Evolutionary conservation across 2,113 vertebrate genomes (phyloP).

Genomic region (Pterocles orientalis): DNA sequence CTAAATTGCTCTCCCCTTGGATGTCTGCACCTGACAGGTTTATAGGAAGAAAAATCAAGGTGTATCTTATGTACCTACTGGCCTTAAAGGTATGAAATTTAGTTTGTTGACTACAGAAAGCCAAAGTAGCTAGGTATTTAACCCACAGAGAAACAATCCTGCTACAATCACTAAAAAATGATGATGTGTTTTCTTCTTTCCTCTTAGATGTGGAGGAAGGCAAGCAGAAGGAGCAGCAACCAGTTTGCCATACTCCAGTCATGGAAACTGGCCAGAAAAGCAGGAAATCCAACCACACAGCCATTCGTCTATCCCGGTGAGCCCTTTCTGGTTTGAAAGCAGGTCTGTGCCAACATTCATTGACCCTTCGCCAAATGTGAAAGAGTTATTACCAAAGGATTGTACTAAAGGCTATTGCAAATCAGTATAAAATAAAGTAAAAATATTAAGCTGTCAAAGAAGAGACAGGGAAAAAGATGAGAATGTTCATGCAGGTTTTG

Average conservation of each 20-base stretch:
- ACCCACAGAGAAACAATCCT: background rate
- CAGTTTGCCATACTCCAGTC: background rate
- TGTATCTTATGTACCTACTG: background rate
- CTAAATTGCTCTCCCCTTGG: background rate
- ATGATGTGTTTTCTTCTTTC: background rate
- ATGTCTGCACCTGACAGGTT: background rate
- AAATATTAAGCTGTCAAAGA: background rate
- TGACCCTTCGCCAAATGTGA: background rate
- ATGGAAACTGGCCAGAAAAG: background rate
- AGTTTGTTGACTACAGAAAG: background rate
- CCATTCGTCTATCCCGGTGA: background rate
- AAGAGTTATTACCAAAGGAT: background rate
- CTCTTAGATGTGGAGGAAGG: background rate
- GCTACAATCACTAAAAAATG: background rate
- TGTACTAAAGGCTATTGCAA: background rate
- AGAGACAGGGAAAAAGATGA: background rate
- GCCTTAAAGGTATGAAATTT: background rate
- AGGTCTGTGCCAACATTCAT: background rate
- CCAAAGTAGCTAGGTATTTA: background rate
- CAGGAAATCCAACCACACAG: background rate
- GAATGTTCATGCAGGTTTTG: background rate
- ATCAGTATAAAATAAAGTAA: background rate
- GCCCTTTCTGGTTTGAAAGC: background rate
- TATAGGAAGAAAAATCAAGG: background rate
- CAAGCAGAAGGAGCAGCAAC: background rate